Base-by-base conservation (phyloP, 1,140 invertebrate species). In the Zeugodacus cucurbitae region DNA sequence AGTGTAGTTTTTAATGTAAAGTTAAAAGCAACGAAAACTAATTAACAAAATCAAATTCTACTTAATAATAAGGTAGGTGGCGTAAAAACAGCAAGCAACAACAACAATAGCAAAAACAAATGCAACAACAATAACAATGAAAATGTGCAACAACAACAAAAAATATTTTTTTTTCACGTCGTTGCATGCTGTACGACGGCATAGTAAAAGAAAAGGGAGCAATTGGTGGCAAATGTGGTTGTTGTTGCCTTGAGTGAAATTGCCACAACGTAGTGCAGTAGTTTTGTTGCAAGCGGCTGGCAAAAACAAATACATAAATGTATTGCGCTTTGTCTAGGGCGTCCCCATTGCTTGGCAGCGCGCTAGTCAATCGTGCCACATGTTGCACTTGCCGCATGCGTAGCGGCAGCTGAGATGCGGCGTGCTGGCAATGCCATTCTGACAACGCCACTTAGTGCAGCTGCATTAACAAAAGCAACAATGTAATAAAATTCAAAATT, bases 1-100 rank as follows among this genome's bases (percentile, higher is more conserved):
- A 14, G 34, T 82, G 74, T 7, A 54, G 17, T 29, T 82, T 82
- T 82, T 82, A 86, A 86, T 86, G 85, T 44, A 86, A 86, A 58
- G 29, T 86, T 86, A 86, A 86, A 86, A 86, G 85, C 85, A 86
- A 59, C 85, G 57, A 86, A 86, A 86, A 86, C 85, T 86, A 86
- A 86, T 86, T 86, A 86, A 86, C 54, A 58, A 86, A 86, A 86
- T 86, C 85, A 86, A 86, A 86, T 86, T 86, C 85, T 34, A 29
- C 57, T 86, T 86, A 86, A 86, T 86, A 86, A 86, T 59, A 59
- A 59, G 34, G 22, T n/a, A 37, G 34, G 14, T 37, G 22, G 22
- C 41, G 67, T 6, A 54, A 41, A 41, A 48, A 74, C 20, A 37
- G 3, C 48, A n/a, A n/a, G 14, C 37, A 82, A 82, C 41, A 82